Conservation (phyloP, 2,797 vertebrate species). For the Darevskia nairensis region DNA sequence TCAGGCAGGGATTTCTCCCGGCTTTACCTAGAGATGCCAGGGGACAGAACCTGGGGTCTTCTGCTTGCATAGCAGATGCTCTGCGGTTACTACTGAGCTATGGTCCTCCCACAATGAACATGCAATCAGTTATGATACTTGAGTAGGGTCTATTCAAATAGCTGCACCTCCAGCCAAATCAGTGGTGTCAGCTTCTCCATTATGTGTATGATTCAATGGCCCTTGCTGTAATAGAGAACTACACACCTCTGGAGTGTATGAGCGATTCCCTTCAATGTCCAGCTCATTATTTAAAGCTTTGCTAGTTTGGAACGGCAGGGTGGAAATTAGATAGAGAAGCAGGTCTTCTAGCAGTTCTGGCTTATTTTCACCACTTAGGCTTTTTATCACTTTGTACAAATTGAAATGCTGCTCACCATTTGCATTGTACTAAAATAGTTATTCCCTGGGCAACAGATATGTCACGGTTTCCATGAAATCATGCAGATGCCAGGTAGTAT, state of each 20-base stretch:
- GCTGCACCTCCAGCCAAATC: constrained; percentile 71
- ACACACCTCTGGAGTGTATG: constrained; percentile 41
- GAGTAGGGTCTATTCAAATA: constrained; percentile 72
- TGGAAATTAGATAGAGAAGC: constrained; percentile 26
- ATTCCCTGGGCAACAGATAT: background rate
- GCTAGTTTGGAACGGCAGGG: constrained; percentile 28
- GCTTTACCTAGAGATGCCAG: no score
- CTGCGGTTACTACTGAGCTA: no score
- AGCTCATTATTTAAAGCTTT: accelerated
- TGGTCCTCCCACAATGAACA: constrained; percentile 55
- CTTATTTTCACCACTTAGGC: constrained; percentile 34
- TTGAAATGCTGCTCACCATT: constrained; percentile 40
- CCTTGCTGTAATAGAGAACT: constrained; percentile 34
- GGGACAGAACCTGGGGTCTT: no score
- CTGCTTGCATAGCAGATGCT: no score
- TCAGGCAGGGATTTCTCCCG: no score
- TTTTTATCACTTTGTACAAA: background rate
- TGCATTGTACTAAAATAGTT: background rate
- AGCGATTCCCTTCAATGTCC: constrained; percentile 17
- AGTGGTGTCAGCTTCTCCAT: constrained; percentile 29
- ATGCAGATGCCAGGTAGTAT: background rate
- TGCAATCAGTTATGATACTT: constrained; percentile 76
- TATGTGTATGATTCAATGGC: constrained; percentile 45
- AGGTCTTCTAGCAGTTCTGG: background rate
- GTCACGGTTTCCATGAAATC: background rate